Conservation (phyloP, 2,797 vertebrate genomes). For the Pteropus rufus region DNA sequence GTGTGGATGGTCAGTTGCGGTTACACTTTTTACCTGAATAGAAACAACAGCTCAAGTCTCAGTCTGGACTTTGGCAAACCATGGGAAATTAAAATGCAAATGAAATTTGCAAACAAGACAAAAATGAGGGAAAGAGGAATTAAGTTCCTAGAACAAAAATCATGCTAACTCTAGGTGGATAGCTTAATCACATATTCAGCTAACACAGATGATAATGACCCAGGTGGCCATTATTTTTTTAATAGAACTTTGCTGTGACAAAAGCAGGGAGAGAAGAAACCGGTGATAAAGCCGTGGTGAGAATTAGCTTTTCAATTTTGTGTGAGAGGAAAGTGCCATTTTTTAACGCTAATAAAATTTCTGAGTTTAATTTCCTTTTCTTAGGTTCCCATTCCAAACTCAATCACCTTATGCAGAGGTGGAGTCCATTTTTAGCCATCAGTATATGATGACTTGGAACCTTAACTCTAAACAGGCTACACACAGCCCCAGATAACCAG, state of each 20-base stretch:
- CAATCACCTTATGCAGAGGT: neutral
- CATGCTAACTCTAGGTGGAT: neutral
- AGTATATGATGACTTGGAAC: neutral
- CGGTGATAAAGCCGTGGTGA: neutral
- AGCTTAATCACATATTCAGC: slow-evolving; percentile 13
- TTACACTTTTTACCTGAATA: slow-evolving; percentile 32
- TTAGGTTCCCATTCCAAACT: neutral
- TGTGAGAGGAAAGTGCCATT: neutral
- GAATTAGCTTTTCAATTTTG: neutral
- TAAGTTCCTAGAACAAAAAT: neutral
- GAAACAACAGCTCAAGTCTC: slow-evolving; percentile 59
- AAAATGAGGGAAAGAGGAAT: neutral
- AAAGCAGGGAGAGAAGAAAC: neutral
- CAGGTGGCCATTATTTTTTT: neutral
- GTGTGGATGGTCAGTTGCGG: neutral
- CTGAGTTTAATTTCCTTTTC: neutral
- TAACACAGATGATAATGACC: neutral
- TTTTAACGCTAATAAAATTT: neutral
- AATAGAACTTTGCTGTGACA: neutral
- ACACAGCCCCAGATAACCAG: neutral
- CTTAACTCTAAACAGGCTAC: neutral
- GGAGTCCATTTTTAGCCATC: neutral
- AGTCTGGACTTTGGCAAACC: slow-evolving; percentile 54
- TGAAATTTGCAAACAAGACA: slow-evolving; percentile 42
- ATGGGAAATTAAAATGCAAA: slow-evolving; percentile 58